phyloP scores from a whole-genome alignment of 2,113 vertebrate species.

The Pholis gunnellus region DNA sequence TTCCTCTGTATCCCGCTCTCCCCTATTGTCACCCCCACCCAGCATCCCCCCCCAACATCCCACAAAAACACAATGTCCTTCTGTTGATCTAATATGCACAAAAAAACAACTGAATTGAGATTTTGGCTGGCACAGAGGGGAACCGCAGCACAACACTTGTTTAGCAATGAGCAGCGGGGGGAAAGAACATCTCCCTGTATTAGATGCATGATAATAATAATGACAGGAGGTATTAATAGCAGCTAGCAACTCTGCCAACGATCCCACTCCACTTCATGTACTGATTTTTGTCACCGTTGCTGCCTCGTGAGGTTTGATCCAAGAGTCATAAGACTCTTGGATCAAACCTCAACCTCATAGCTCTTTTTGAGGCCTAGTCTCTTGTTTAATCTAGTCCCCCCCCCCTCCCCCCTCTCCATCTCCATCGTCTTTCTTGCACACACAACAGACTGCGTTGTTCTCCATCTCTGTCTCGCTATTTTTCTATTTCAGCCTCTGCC shows the following conservation, averaged over 20 bases:
- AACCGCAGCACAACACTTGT: slow-evolving; percentile 26
- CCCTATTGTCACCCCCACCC: slow-evolving; percentile 34
- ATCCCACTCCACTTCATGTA: slow-evolving; percentile 26
- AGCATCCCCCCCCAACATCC: slow-evolving; percentile 23
- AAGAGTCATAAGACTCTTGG: slow-evolving; percentile 29
- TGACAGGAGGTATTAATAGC: slow-evolving; percentile 58
- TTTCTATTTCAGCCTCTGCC: slow-evolving; percentile 41
- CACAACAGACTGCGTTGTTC: slow-evolving; percentile 56
- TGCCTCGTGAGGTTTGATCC: slow-evolving; percentile 25
- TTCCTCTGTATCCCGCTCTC: slow-evolving; percentile 33
- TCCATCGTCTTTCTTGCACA: slow-evolving; percentile 44
- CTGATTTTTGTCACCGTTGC: not conserved
- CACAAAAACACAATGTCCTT: slow-evolving; percentile 55
- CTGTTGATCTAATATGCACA: slow-evolving; percentile 53
- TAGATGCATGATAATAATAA: slow-evolving; percentile 53
- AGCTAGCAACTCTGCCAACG: slow-evolving; percentile 14
- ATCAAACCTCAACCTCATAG: slow-evolving; percentile 34
- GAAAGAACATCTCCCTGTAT: slow-evolving; percentile 32
- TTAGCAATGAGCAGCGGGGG: slow-evolving; percentile 49
- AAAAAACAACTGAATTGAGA: not conserved
- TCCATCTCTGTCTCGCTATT: slow-evolving; percentile 46
- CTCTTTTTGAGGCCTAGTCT: slow-evolving; percentile 49
- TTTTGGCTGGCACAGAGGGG: slow-evolving; percentile 35
- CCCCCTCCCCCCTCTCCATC: slow-evolving; percentile 29
- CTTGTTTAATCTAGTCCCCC: slow-evolving; percentile 59